Evolutionary conservation across 2,797 vertebrate genomes (phyloP), one percentile per base, ranked within the genome.

Genomic region (Crenuchus spilurus): DNA sequence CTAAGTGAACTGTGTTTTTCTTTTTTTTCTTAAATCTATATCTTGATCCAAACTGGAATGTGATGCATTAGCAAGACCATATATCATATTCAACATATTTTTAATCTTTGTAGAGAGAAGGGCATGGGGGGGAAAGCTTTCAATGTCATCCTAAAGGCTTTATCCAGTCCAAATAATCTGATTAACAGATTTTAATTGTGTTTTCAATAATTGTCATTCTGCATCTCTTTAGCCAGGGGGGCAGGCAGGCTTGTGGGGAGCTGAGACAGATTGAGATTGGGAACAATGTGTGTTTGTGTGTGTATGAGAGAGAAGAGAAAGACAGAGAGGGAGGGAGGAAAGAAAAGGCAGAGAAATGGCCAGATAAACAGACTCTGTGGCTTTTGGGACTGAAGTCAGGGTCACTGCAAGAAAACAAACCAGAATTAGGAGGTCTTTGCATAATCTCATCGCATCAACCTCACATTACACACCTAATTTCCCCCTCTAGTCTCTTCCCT

Each of bases 171-270:
- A 86, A 87, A 88, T 88, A 87, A 88, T 90, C 84, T 82, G 87
- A 90, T 90, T 88, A 90, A 86, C 82, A 83, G 81, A 81, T 89
- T 90, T 86, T 90, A 89, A 91, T 90, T 90, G 88, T 88, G 86
- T 88, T 90, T 91, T 85, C 85, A 83, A 87, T 91, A 87, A 91
- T 89, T 89, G 86, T 88, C 88, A 89, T 88, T 88, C 82, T 82
- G 82, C 78, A 84, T 84, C 81, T 86, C 81, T 70, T 82, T 70
- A 72, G 74, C 83, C 83, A 74, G 60, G 30, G 31, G 63, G 58
- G 68, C 81, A 71, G 63, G 77, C 49, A 71, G 13, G 51, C 18
- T 51, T 44, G 54, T 51, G 67, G 69, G 69, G 68, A 77, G 69
- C 66, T 65, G 58, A 80, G 80, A 81, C 66, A 72, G 46, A 72